Evolutionary conservation across 2,888 invertebrate genomes (phyloP).

Genomic region (Cataglyphis rosenhaueri): DNA sequence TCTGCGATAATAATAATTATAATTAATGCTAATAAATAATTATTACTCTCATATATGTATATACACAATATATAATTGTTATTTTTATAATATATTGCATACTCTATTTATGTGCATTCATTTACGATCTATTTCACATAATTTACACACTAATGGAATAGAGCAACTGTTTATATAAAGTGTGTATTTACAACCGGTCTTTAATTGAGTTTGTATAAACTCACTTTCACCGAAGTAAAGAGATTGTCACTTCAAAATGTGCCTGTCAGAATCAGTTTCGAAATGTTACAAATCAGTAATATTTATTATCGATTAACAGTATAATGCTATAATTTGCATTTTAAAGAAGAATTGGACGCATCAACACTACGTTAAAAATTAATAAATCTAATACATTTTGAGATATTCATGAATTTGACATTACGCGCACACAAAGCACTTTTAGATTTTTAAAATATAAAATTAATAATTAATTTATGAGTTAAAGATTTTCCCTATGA

Average conservation of each 20-base stretch:
- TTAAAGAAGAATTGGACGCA: too few species aligned
- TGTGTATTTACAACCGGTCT: constrained; percentile 65
- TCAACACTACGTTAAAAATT: too few species aligned
- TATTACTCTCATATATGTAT: neutral
- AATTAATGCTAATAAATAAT: neutral
- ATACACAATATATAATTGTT: neutral
- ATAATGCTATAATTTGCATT: neutral
- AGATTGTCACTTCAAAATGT: constrained; percentile 39
- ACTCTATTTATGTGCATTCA: neutral
- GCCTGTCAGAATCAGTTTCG: constrained; percentile 12
- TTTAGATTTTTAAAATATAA: too few species aligned
- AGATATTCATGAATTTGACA: too few species aligned
- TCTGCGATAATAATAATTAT: neutral
- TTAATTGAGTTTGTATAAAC: constrained; percentile 66
- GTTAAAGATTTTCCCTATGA: too few species aligned
- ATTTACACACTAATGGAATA: constrained; percentile 41
- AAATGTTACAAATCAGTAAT: constrained; percentile 54
- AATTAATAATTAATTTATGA: too few species aligned
- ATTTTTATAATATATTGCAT: neutral
- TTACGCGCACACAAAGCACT: too few species aligned
- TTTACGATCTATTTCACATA: constrained; percentile 32
- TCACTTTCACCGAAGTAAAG: constrained; percentile 70
- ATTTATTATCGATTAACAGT: neutral
- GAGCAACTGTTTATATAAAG: constrained; percentile 10
- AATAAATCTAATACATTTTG: too few species aligned